Conservation (phyloP, 2,797 vertebrate genomes). For the Tadarida brasiliensis region DNA sequence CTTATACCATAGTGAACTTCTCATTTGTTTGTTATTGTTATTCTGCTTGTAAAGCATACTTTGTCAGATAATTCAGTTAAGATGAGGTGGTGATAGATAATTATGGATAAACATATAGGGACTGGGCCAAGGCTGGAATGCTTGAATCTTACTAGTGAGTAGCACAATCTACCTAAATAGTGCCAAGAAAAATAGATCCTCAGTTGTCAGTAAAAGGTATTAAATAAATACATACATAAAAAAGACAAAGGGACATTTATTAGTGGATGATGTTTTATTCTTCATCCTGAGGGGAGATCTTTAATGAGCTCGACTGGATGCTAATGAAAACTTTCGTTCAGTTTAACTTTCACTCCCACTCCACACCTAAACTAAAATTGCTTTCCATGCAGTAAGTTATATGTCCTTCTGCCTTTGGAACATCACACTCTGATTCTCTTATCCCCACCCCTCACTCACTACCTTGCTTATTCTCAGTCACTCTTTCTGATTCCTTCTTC, state of each 20-base stretch:
- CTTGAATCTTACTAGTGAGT: neutral
- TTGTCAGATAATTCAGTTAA: neutral
- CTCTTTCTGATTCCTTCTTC: neutral
- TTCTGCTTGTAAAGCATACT: neutral
- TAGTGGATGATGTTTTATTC: neutral
- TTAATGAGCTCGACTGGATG: neutral
- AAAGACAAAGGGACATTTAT: neutral
- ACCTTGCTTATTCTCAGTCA: neutral
- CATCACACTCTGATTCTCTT: neutral
- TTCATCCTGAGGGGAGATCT: neutral
- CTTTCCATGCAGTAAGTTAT: neutral
- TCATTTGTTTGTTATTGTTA: neutral
- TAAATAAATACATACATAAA: neutral
- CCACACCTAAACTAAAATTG: neutral
- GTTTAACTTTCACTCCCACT: neutral
- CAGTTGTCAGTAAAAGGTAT: neutral
- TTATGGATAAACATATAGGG: neutral
- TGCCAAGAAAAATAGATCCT: neutral
- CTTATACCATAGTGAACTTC: neutral
- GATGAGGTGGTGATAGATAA: neutral
- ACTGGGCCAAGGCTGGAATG: neutral
- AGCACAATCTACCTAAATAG: neutral
- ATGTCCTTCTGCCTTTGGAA: neutral
- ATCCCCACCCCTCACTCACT: rapidly evolving
- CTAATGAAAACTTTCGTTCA: neutral